Percentiles rank a stretch among this genome's conserved stretches.
These are phyloP conservation scores for Acromyrmex heyeri DNA, from an alignment of 1,140 invertebrate species.

Conservation along the genomic window DNA sequence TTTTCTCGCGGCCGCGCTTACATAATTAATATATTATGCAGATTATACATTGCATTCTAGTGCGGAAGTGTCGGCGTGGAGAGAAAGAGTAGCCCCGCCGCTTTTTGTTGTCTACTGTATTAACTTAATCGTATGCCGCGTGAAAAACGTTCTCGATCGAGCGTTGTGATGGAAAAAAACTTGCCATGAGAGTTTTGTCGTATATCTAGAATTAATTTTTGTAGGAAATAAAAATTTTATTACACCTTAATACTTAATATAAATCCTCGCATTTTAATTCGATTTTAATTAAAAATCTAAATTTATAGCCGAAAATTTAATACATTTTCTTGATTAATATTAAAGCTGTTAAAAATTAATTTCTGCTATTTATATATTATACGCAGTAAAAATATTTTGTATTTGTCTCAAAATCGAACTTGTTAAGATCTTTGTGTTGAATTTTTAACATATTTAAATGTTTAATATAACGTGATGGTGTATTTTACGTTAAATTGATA, in stretches of 20 bases:
- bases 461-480: too few relatives aligned
- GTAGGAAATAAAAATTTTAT: too few relatives aligned
- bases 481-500: too few relatives aligned
- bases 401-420: too few relatives aligned
- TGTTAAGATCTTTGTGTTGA: too few relatives aligned
- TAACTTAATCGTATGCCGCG: constrained; percentile 1
- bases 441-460: too few relatives aligned
- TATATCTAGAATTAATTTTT: background rate
- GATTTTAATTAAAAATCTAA: background rate
- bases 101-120: constrained; percentile 21
- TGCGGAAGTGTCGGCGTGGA: constrained; percentile 18
- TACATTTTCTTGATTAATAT: too few relatives aligned
- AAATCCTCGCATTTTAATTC: background rate
- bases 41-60: constrained; percentile 22
- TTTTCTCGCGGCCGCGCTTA: background rate
- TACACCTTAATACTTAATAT: too few relatives aligned
- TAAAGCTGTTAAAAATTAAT: background rate
- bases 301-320: background rate
- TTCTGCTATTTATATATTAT: background rate
- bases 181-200: too few relatives aligned
- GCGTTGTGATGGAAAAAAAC: background rate
- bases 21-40: constrained; percentile 51
- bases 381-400: too few relatives aligned
- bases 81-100: constrained; percentile 9
- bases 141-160: background rate